Percentiles rank a stretch among this genome's conserved stretches.
These are phyloP conservation scores for Lepus oiostolus DNA, from an alignment of 2,797 vertebrate genomes.

Conservation along the genomic window DNA sequence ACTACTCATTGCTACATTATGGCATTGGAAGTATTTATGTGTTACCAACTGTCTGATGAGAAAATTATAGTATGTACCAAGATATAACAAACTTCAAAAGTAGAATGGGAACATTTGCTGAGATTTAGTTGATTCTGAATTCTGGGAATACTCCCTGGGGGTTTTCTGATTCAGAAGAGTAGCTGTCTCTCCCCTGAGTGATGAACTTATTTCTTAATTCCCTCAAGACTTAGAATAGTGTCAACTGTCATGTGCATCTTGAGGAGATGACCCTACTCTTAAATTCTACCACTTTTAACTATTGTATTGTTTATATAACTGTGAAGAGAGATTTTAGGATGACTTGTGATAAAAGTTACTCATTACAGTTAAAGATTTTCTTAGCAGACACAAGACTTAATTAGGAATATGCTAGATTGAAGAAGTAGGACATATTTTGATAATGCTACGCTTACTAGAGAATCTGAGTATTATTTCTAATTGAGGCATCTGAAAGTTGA, in stretches of 20 bases:
- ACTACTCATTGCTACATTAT: background rate
- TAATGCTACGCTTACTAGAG: background rate
- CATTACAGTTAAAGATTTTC: background rate
- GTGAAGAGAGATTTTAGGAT: background rate
- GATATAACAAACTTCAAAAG: background rate
- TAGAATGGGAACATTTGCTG: background rate
- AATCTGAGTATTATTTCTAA: background rate
- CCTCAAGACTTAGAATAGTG: background rate
- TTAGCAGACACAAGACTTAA: background rate
- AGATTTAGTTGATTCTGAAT: background rate
- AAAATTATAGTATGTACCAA: background rate
- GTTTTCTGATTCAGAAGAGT: background rate
- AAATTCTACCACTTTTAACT: background rate
- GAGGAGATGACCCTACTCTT: background rate
- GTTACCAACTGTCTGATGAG: background rate
- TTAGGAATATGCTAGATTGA: background rate
- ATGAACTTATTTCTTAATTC: background rate
- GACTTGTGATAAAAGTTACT: background rate
- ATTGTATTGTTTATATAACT: background rate
- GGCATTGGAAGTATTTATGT: background rate
- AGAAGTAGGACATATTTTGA: background rate
- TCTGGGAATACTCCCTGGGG: background rate
- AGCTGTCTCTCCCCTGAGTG: background rate
- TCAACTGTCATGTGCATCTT: background rate
- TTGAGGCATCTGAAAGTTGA: background rate